Evolutionary conservation across 92 coral and sea anemone species (phyloP), one percentile per base, ranked within the genome.

Genomic region (Virgularia gustaviana): DNA sequence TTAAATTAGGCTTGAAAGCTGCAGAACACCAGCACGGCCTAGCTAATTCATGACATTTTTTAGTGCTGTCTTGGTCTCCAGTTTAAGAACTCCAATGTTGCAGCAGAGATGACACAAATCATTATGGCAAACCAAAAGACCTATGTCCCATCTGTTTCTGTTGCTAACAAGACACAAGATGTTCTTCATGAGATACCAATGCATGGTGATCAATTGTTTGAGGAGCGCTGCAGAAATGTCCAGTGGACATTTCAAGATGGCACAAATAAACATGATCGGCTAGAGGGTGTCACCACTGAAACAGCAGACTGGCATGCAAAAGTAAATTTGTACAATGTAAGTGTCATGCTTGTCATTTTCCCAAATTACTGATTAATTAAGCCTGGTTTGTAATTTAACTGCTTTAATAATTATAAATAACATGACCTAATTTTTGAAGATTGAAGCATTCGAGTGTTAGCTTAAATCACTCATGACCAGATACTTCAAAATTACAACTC

Each of bases 11-110:
- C n/a, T n/a, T n/a, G n/a, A n/a, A n/a, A n/a, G n/a, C n/a, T n/a
- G n/a, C n/a, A n/a, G n/a, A n/a, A n/a, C n/a, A n/a, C n/a, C n/a
- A n/a, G n/a, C n/a, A n/a, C n/a, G n/a, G n/a, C n/a, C n/a, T n/a
- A n/a, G n/a, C n/a, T n/a, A n/a, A n/a, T n/a, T n/a, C n/a, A n/a
- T n/a, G n/a, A n/a, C n/a, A n/a, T n/a, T 37, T 67, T 43, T 13
- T 41, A 67, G 74, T 67, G 74, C 19, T 67, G 57, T 10, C 74
- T 67, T 47, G 60, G 74, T 45, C 35, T 67, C 13, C 57, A 67
- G 32, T 67, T 67, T 45, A 18, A 43, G 16, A 41, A 45, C 9
- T 42, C 74, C 11, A 67, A 67, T 45, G 54, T 12, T 22, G 31
- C 74, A 42, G 60, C 57, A 1, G 62, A 67, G 35, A 45, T 67